Evolutionary conservation across 1,140 invertebrate genomes (phyloP).

Genomic region (Vollenhovia emeryi): DNA sequence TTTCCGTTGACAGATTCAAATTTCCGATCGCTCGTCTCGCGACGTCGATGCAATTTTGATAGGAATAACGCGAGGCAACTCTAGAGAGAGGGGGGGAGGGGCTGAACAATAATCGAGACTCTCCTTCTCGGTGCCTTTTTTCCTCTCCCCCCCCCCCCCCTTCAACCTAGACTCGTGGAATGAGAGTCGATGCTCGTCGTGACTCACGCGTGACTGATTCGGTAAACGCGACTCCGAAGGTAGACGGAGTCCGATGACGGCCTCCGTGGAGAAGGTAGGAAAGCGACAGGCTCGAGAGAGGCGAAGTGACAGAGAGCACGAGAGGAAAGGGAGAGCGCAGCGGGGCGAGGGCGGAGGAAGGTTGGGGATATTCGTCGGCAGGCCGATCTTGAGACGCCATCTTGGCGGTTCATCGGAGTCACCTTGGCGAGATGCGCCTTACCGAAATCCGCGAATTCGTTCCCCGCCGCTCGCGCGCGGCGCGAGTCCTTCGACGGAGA

Average conservation of each 20-base stretch:
- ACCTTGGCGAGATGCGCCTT: constrained; percentile 66
- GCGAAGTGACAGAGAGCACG: constrained; percentile 50
- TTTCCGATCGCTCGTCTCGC: background rate
- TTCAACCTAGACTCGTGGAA: constrained; percentile 29
- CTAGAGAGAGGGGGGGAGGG: too few species aligned
- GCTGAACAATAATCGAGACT: background rate
- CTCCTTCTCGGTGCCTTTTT: background rate
- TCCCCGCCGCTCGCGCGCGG: background rate
- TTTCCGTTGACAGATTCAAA: background rate
- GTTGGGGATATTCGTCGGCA: constrained; percentile 52
- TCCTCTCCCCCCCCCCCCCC: too few species aligned
- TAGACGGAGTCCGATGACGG: constrained; percentile 39
- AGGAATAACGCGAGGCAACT: background rate
- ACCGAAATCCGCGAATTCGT: constrained; percentile 42
- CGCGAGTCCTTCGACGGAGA: background rate
- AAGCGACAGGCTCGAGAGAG: constrained; percentile 32
- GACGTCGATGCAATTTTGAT: background rate
- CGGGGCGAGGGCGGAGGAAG: constrained; percentile 31
- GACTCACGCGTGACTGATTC: constrained; percentile 77
- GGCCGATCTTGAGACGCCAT: constrained; percentile 67
- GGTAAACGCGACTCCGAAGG: constrained; percentile 58
- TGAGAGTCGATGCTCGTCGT: constrained; percentile 65
- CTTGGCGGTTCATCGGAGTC: constrained; percentile 61
- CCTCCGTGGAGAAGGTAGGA: constrained; percentile 50
- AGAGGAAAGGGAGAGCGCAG: constrained; percentile 41